Conservation (phyloP, 92 coral and sea anemone genomes). For the Blastomussa wellsi region DNA sequence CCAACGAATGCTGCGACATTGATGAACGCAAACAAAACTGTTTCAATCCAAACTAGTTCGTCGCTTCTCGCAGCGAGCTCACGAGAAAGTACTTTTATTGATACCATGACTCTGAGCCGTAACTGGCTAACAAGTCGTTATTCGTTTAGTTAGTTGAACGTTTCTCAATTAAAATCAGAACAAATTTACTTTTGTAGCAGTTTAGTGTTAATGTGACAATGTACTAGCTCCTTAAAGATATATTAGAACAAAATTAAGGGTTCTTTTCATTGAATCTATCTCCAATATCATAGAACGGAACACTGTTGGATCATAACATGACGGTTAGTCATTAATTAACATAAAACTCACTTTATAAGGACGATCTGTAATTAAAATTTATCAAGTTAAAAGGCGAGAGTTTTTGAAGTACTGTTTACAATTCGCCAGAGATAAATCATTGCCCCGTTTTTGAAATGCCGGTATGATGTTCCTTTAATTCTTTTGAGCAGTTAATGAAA, state of each 20-base stretch:
- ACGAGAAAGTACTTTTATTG: background rate
- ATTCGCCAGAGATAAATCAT: no score
- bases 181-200: no score
- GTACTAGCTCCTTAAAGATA: background rate
- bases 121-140: background rate
- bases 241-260: background rate
- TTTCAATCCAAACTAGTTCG: constrained; percentile 33
- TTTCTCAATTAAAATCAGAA: no score
- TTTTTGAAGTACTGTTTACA: background rate
- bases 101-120: background rate
- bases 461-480: no score
- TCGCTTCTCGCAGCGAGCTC: constrained; percentile 27
- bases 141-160: no score
- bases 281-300: background rate
- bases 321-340: no score
- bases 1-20: constrained; percentile 55
- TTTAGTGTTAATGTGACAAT: no score
- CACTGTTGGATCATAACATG: background rate
- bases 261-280: no score
- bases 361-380: background rate
- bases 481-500: background rate
- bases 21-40: constrained; percentile 37
- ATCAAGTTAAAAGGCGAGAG: background rate
- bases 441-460: background rate
- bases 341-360: background rate